Conservation (phyloP, 2,888 invertebrate species). For the Orchesella flavescens region DNA sequence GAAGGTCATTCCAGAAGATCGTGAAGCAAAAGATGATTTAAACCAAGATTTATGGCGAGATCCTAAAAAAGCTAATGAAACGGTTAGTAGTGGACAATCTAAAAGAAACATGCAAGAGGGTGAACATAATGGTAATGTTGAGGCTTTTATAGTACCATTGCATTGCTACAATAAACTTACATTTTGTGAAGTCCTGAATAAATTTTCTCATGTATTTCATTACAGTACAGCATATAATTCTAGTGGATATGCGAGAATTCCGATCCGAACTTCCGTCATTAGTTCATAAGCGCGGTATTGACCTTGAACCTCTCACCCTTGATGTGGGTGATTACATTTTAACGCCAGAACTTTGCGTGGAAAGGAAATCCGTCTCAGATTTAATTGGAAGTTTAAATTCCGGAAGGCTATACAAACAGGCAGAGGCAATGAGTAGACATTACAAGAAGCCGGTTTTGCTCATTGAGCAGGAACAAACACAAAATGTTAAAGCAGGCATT, state of each 20-base stretch:
- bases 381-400: slow-evolving; percentile 95
- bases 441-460: slow-evolving; percentile 91
- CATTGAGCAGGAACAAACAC: slow-evolving; percentile 96
- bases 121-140: slow-evolving; percentile 77
- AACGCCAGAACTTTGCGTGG: slow-evolving; percentile 96
- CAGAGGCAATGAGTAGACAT: slow-evolving; percentile 92
- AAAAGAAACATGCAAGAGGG: slow-evolving; percentile 73
- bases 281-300: slow-evolving; percentile 92
- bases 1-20: slow-evolving; percentile 89
- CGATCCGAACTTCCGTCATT: slow-evolving; percentile 95
- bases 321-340: slow-evolving; percentile 94
- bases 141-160: not conserved
- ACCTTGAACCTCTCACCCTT: slow-evolving; percentile 91
- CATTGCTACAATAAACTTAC: too few species aligned
- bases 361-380: slow-evolving; percentile 96
- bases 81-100: slow-evolving; percentile 78
- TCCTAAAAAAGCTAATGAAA: slow-evolving; percentile 74
- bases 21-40: slow-evolving; percentile 87
- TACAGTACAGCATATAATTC: slow-evolving; percentile 73
- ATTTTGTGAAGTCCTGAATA: too few species aligned
- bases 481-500: slow-evolving; percentile 86
- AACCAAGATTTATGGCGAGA: slow-evolving; percentile 75
- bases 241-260: slow-evolving; percentile 99
- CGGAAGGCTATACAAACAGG: slow-evolving; percentile 93
- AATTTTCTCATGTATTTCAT: slow-evolving; percentile 5